Base-by-base conservation (phyloP, 2,888 invertebrate species). In the Melolontha melolontha region DNA sequence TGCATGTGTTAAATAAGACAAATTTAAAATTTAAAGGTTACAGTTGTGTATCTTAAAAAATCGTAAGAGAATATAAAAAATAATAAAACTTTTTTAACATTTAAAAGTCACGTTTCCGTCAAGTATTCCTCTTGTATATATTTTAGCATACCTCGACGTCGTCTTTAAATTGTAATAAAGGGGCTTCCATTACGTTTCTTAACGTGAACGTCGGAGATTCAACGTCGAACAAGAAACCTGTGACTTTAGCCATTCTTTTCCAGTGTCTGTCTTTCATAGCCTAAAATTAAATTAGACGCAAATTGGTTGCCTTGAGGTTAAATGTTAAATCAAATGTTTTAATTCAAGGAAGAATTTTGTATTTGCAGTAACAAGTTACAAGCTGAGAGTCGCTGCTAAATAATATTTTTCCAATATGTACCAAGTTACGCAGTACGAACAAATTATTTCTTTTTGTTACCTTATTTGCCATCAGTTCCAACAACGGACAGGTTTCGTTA, bases 381-480 rank as follows among this genome's bases (percentile, higher is more conserved):
- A n/a, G n/a, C n/a, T n/a, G n/a, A n/a, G n/a, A n/a, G n/a, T n/a
- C n/a, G n/a, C n/a, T n/a, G n/a, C n/a, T n/a, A n/a, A n/a, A n/a
- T n/a, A n/a, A n/a, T n/a, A n/a, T 22, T 22, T 22, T 22, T 22
- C 22, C 4, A 22, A 22, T 4, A 22, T 22, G 22, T n/a, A n/a
- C n/a, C n/a, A 22, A 22, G 1, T 22, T 22, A 22, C 4, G 1
- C 22, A 22, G 22, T 4, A 42, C 10, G 5, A 47, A 11, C 0
- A 34, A 49, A 47, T 44, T 54, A n/a, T n/a, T 44, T 50, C 11
- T 12, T 57, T 16, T 11, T 34, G 10, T 5, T 71, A 81, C 89
- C 79, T 93, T 93, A 77, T 94, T 92, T 2, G 95, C 92, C 95
- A 96, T 95, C 73, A 95, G 77, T 79, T 95, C 94, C 29, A 96